These are phyloP conservation scores for Ormia ochracea DNA, from an alignment of 2,888 invertebrate genomes.

Conservation along the genomic window DNA sequence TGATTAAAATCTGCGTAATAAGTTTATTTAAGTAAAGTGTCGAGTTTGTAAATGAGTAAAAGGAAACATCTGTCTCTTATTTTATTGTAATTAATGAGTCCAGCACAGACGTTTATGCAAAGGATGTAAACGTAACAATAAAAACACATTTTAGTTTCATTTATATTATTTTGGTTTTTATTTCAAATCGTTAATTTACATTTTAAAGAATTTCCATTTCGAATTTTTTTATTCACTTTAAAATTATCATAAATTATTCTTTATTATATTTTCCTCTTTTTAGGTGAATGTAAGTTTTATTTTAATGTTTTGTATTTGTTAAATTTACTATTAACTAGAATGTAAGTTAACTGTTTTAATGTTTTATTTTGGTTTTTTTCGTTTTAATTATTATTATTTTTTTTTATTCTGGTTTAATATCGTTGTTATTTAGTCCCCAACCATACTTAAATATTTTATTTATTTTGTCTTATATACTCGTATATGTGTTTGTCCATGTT, in stretches of 20 bases:
- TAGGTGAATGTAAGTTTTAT: constrained; percentile 63
- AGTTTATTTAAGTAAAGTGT: no score
- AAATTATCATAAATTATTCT: constrained; percentile 43
- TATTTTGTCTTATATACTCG: constrained; percentile 27
- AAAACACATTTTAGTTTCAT: constrained; percentile 56
- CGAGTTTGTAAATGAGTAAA: no score
- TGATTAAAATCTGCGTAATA: no score
- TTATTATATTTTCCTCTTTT: constrained; percentile 51
- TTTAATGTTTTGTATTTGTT: constrained; percentile 65
- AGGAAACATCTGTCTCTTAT: no score
- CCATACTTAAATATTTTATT: constrained; percentile 46
- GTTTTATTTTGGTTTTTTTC: constrained; percentile 53
- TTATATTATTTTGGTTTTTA: constrained; percentile 51
- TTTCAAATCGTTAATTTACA: constrained; percentile 63
- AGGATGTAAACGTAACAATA: no score
- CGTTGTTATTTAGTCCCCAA: constrained; percentile 63
- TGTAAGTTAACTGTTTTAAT: constrained; percentile 64
- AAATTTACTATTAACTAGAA: constrained; percentile 72
- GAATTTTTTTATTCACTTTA: constrained; percentile 41
- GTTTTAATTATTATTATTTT: constrained; percentile 39
- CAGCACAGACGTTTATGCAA: no score
- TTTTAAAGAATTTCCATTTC: constrained; percentile 62
- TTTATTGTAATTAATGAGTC: no score
- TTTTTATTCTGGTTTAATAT: constrained; percentile 55
- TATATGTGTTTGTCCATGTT: constrained; percentile 7